Percentiles rank a stretch among this genome's conserved stretches.
These are phyloP conservation scores for Salvelinus sp. DNA, from an alignment of 2,113 vertebrate genomes.

Conservation along the genomic window DNA sequence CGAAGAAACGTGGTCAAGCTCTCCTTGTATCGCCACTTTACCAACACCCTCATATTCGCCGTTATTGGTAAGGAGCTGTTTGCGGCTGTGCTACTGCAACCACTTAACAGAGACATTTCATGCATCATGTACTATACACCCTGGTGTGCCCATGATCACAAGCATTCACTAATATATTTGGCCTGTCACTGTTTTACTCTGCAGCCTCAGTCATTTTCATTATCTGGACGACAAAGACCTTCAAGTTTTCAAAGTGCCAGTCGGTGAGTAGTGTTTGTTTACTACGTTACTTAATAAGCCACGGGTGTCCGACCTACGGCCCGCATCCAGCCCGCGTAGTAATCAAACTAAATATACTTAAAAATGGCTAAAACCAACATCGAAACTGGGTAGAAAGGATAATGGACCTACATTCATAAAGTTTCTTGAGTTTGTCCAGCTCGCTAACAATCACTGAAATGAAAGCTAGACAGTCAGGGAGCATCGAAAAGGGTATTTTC, in stretches of 20 bases:
- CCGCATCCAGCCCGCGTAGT: no score
- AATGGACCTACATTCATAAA: no score
- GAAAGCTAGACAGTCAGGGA: no score
- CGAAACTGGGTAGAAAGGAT: no score
- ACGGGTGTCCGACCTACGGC: no score
- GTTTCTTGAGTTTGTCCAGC: no score
- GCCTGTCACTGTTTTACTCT: neutral
- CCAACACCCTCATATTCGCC: conserved; percentile 82
- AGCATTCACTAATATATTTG: neutral
- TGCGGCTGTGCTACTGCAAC: neutral
- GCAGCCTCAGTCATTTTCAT: conserved; percentile 80
- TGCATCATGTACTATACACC: neutral
- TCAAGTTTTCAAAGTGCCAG: conserved; percentile 71
- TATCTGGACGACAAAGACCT: conserved; percentile 76
- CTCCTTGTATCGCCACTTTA: conserved; percentile 81
- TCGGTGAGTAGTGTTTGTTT: conserved; percentile 68
- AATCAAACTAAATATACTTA: no score
- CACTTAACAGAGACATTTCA: no score
- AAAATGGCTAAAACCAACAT: no score
- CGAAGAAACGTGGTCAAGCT: conserved; percentile 80
- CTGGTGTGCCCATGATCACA: neutral
- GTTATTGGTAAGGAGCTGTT: conserved; percentile 72
- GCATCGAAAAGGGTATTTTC: no score
- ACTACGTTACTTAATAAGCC: no score
- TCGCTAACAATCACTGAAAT: no score